Percentiles rank a stretch among this genome's conserved stretches.
phyloP scores from a whole-genome alignment of 2,888 invertebrate genomes.

The Arge pagana region DNA sequence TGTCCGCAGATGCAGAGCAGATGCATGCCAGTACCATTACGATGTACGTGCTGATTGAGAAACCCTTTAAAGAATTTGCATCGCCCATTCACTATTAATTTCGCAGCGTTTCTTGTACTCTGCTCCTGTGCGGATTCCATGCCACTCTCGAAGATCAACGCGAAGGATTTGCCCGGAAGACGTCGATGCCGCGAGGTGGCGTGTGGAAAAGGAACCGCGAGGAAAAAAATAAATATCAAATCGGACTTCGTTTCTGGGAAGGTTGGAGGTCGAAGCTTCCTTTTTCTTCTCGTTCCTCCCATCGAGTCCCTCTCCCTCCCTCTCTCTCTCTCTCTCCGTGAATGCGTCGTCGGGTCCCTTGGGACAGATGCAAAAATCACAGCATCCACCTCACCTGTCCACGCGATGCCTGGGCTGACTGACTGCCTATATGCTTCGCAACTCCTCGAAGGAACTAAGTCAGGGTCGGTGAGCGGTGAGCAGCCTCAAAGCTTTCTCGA shows the following conservation, averaged over 20 bases:
- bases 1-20: constrained; percentile 54
- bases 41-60: constrained; percentile 29
- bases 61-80: constrained; percentile 23
- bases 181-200: no score
- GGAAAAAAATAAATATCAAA: no score
- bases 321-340: constrained; percentile 1
- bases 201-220: no score
- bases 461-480: neutral
- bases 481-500: no score
- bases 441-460: neutral
- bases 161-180: no score
- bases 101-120: neutral
- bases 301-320: no score
- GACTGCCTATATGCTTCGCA: no score
- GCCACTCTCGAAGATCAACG: no score
- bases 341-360: constrained; percentile 1
- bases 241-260: constrained; percentile 1
- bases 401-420: constrained; percentile 9
- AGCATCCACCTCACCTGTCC: constrained; percentile 23
- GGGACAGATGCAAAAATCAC: constrained; percentile 55
- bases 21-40: no score
- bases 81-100: neutral
- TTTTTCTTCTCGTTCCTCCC: neutral
- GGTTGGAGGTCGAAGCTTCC: neutral
- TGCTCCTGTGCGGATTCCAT: no score